Evolutionary conservation across 2,797 vertebrate genomes (phyloP), one percentile per base, ranked within the genome.

Genomic region (Mustela erminea): DNA sequence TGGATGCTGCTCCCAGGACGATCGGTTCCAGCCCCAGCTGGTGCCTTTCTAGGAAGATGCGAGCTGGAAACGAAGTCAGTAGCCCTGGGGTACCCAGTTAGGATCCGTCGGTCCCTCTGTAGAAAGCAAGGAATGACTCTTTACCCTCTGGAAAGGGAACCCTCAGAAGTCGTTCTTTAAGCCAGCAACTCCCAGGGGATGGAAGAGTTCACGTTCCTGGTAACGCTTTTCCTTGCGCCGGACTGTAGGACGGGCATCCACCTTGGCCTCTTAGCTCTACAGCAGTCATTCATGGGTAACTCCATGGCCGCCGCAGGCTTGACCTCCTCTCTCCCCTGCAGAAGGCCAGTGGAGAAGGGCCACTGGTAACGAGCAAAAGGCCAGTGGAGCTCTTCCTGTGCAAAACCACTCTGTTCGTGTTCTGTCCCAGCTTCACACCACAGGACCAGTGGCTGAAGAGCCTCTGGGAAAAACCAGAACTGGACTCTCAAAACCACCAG

Each of bases 231-330:
- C n/a, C 43, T 68, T 8, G 90, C 62, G 41, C 10, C 1, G 10
- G 70, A 92, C 20, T 15, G 11, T 20, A 82, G 32, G 9, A 1
- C 17, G 29, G 80, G 49, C 7, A 9, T 29, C 27, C 3, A 3
- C 1, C 13, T 1, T 80, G 60, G 74, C 78, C 68, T 81, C 54
- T 10, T 12, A 12, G 75, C 3, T 1, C 38, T 25, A 27, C 0
- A 0, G 27, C 5, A 18, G 32, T 17, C 35, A 14, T 13, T 64
- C n/a, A 27, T 0, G 2, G 62, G 49, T n/a, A 64, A 29, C 0
- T 23, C 14, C 11, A 11, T 0, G 0, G 23, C 2, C 4, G 7
- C 54, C 32, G 10, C 2, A 21, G 52, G 62, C 60, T 72, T 74
- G 35, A 46, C 49, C 29, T n/a, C 25, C 20, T 27, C 13, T 3